Evolutionary conservation across 2,888 invertebrate genomes (phyloP).

Genomic region (Timema podura): DNA sequence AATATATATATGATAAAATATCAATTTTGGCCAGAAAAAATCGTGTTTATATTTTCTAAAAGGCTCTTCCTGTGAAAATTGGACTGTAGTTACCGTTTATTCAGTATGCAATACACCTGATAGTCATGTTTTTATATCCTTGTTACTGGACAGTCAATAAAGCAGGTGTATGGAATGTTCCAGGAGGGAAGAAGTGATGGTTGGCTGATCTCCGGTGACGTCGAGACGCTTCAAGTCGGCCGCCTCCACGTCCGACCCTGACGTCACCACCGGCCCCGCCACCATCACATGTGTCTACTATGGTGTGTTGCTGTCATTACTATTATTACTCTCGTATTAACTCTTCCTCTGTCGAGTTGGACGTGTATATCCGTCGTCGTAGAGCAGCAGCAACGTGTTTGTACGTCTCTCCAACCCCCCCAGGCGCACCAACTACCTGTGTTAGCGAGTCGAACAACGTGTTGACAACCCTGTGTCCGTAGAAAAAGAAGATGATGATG

Average conservation of each 20-base stretch:
- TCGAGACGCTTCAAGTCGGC: background rate
- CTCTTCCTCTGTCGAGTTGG: background rate
- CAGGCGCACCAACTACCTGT: too few species aligned
- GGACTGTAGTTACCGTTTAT: too few species aligned
- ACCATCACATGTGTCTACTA: background rate
- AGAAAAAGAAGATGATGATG: too few species aligned
- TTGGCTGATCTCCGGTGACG: conserved; percentile 16
- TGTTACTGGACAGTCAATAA: background rate
- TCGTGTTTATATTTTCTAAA: too few species aligned
- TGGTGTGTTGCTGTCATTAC: background rate
- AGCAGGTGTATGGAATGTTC: background rate
- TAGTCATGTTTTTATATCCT: background rate
- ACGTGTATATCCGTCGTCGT: background rate
- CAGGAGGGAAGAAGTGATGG: conserved; percentile 23
- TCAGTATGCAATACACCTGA: too few species aligned
- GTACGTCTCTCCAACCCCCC: too few species aligned
- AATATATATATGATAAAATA: too few species aligned
- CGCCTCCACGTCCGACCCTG: background rate
- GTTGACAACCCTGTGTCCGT: too few species aligned
- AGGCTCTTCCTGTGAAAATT: too few species aligned
- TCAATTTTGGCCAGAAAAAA: too few species aligned
- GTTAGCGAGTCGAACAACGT: too few species aligned
- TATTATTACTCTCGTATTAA: background rate
- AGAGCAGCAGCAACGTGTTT: background rate
- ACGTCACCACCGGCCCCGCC: background rate